Evolutionary conservation across 2,797 vertebrate species (phyloP).

Genomic region (Lophius americanus): DNA sequence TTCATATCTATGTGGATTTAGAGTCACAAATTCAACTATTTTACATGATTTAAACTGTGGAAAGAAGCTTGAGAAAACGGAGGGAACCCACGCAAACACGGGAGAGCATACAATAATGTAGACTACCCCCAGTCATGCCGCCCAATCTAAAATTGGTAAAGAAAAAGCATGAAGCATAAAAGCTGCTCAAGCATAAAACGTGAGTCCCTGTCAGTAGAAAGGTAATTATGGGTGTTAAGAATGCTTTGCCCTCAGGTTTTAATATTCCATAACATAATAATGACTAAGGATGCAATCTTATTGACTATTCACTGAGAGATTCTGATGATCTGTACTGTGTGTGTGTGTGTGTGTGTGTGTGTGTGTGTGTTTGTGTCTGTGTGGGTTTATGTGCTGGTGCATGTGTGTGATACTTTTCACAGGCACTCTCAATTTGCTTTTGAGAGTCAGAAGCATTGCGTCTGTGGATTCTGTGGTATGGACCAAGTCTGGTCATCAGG

Average conservation of each 20-base stretch:
- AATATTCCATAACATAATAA: background rate
- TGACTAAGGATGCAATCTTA: slow-evolving; percentile 2
- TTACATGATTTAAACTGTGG: too few relatives aligned
- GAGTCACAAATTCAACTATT: too few relatives aligned
- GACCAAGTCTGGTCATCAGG: slow-evolving; percentile 89
- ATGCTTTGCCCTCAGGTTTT: background rate
- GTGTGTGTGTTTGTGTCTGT: slow-evolving; percentile 6
- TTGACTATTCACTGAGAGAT: slow-evolving; percentile 15
- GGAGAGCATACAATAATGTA: too few relatives aligned
- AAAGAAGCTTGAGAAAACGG: too few relatives aligned
- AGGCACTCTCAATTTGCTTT: slow-evolving; percentile 91
- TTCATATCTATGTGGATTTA: too few relatives aligned
- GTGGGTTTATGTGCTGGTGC: slow-evolving; percentile 12
- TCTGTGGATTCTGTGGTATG: slow-evolving; percentile 87
- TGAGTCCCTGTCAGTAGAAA: background rate
- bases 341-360: slow-evolving; percentile 28
- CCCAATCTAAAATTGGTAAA: too few relatives aligned
- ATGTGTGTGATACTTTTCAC: slow-evolving; percentile 29
- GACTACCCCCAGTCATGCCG: too few relatives aligned
- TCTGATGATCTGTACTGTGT: slow-evolving; percentile 21
- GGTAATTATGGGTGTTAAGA: background rate
- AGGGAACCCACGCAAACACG: too few relatives aligned
- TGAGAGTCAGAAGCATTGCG: slow-evolving; percentile 89
- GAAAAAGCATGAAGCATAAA: too few relatives aligned
- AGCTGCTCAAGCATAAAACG: slow-evolving; percentile 2